Base-by-base conservation (phyloP, 2,113 vertebrate species). In the Oxyura jamaicensis region DNA sequence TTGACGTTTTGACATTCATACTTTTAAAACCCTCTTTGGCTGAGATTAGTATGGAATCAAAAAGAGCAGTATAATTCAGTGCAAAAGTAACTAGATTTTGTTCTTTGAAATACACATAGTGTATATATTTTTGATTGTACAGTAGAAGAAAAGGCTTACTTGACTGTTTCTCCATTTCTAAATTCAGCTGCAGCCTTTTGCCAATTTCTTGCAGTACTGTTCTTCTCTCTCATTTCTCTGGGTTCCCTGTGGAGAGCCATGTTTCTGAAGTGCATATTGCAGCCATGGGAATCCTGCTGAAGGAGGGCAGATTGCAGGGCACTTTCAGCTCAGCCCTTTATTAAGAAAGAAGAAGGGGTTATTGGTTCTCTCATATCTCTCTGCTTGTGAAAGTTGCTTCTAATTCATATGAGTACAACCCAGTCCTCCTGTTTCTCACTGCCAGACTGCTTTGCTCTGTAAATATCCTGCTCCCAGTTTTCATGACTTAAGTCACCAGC, bases 71-170 rank as follows among this genome's bases (percentile, higher is more conserved):
- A 44, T 90, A 90, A 93, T 72, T 90, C 78, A 77, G 39, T 91
- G 79, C 73, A 93, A 67, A 63, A 82, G n/a, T 63, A 90, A 71
- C 74, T 75, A 28, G 39, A 55, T 89, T 95, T 79, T 92, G 3
- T 52, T 92, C 52, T 91, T 86, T 89, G 58, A 93, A 95, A 84
- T 93, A 58, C 81, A 58, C 83, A 89, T 89, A 68, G 52, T 68
- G 66, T 73, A 23, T 88, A 3, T 90, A 90, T 82, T 90, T 94
- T 77, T 95, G 86, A 89, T 46, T 84, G 65, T 76, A 44, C 36
- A 81, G 55, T 48, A 90, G 58, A 58, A 75, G 83, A 88, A 94
- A 87, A 92, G 81, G 69, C 93, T 95, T 95, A 81, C 69, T 93
- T 86, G 87, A 83, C 81, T 89, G 26, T 90, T 95, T 89, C 72